phyloP scores from a whole-genome alignment of 2,797 vertebrate species.

The Gadopsis bispinosus region DNA sequence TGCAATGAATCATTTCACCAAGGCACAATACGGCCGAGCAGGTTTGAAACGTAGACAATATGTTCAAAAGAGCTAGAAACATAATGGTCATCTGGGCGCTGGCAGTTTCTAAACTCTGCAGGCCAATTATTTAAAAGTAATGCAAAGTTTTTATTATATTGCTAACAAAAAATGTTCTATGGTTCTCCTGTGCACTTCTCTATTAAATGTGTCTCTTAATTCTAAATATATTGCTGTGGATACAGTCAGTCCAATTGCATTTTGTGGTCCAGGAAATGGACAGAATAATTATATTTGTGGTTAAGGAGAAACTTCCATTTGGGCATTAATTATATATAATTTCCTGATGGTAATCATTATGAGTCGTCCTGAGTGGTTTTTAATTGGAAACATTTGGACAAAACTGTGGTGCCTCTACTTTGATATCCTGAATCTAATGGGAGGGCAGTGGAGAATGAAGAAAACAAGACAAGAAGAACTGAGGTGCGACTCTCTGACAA shows the following conservation, averaged over 20 bases:
- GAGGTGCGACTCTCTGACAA: background rate
- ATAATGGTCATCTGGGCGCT: slow-evolving; percentile 5
- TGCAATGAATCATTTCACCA: slow-evolving; percentile 49
- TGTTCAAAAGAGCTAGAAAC: slow-evolving; percentile 5
- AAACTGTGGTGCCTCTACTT: slow-evolving; percentile 22
- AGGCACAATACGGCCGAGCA: slow-evolving; percentile 8
- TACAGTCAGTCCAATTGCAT: slow-evolving; percentile 27
- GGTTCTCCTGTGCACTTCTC: slow-evolving; percentile 4
- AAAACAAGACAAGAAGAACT: background rate
- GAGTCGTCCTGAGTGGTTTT: slow-evolving; percentile 42
- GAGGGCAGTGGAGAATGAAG: background rate
- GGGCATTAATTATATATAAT: slow-evolving; percentile 61
- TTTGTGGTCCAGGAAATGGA: slow-evolving; percentile 39
- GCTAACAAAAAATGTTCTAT: background rate
- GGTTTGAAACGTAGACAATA: slow-evolving; percentile 22
- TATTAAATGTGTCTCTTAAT: slow-evolving; percentile 29
- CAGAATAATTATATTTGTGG: slow-evolving; percentile 37
- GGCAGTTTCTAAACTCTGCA: background rate
- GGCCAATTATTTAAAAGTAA: slow-evolving; percentile 21
- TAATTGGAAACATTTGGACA: slow-evolving; percentile 48
- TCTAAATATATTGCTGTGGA: background rate
- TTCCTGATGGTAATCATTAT: slow-evolving; percentile 49
- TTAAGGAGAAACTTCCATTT: slow-evolving; percentile 27
- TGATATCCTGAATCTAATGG: slow-evolving; percentile 7
- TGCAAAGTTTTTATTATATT: slow-evolving; percentile 3